Base-by-base conservation (phyloP, 2,797 vertebrate genomes). In the Octomys mimax region DNA sequence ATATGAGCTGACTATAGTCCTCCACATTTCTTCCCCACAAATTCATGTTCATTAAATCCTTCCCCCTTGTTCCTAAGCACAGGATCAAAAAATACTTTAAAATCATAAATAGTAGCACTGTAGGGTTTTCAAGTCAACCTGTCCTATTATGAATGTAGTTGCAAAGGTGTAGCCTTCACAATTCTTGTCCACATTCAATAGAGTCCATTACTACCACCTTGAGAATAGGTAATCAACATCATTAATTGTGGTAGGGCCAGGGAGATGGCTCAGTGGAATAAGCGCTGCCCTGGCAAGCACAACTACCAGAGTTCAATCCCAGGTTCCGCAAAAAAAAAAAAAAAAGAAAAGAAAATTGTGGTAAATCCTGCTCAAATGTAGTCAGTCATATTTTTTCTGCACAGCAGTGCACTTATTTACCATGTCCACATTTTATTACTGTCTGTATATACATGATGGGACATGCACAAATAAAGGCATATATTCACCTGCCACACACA, bases 41-140 rank as follows among this genome's bases (percentile, higher is more conserved):
- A 95, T 95, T 92, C 83, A 70, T 71, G 89, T 94, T 94, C 89
- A 95, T 93, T 94, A 94, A 94, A 87, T 88, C 61, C 3, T 70
- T 93, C 31, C 21, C 62, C 18, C 28, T 84, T 94, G 93, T 94
- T 97, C 68, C 79, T 91, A 91, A 89, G 89, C 83, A 96, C 75
- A 95, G 59, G 36, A 81, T 82, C 31, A 42, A 96, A 95, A 80
- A 91, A 75, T 87, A 96, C 87, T 87, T 95, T 94, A 54, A 84
- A 96, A 95, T 91, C 36, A 87, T 83, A 94, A 87, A 89, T 89
- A 93, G 89, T 54, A 90, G 49, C 91, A 92, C 49, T 93, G 87
- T 75, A 89, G 75, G 64, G 89, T 92, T 70, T 95, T 57, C 70
- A 92, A 94, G 75, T 86, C 62, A 83, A 42, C 28, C 28, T 26